A percentile compares a stretch with the other conserved stretches of the same genome.
phyloP scores from a whole-genome alignment of 2,888 invertebrate species.

The Andricus quercusramuli region DNA sequence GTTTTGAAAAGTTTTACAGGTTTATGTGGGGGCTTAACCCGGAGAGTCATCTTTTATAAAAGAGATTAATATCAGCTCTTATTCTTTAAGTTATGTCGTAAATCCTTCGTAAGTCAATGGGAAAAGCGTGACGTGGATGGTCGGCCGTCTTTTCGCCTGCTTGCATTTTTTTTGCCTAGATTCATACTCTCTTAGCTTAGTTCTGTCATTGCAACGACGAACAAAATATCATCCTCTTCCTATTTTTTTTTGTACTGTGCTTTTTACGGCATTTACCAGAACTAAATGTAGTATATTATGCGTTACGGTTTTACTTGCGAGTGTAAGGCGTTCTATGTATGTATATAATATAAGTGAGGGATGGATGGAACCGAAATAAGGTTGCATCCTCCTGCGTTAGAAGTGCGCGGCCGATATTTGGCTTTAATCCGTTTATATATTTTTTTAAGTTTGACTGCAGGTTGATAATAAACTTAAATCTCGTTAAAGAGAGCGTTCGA shows the following conservation, averaged over 20 bases:
- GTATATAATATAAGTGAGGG: conserved; percentile 33
- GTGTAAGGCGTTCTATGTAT: conserved; percentile 33
- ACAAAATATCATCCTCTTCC: conserved; percentile 26
- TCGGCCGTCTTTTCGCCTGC: conserved; percentile 20
- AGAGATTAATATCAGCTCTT: conserved; percentile 24
- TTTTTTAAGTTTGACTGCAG: conserved; percentile 24
- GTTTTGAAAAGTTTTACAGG: conserved; percentile 14
- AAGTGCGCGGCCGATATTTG: conserved; percentile 13
- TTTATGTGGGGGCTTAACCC: conserved; percentile 19
- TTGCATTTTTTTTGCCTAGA: conserved; percentile 6
- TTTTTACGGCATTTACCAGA: conserved; percentile 28
- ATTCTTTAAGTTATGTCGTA: conserved; percentile 21
- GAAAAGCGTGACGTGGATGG: conserved; percentile 8
- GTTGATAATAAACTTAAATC: conserved; percentile 23
- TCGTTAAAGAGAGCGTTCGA: background rate
- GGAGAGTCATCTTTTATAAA: conserved; percentile 35
- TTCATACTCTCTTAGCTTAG: conserved; percentile 33
- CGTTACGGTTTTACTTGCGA: conserved; percentile 1
- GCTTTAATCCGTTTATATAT: conserved; percentile 34
- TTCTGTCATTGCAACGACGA: conserved; percentile 31
- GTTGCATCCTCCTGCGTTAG: background rate
- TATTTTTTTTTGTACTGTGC: conserved; percentile 8
- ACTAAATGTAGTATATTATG: conserved; percentile 25
- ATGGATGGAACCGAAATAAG: background rate
- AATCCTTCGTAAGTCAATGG: conserved; percentile 21